These are phyloP conservation scores for Drymonia ruficornis DNA, from an alignment of 2,888 invertebrate species.

Conservation along the genomic window DNA sequence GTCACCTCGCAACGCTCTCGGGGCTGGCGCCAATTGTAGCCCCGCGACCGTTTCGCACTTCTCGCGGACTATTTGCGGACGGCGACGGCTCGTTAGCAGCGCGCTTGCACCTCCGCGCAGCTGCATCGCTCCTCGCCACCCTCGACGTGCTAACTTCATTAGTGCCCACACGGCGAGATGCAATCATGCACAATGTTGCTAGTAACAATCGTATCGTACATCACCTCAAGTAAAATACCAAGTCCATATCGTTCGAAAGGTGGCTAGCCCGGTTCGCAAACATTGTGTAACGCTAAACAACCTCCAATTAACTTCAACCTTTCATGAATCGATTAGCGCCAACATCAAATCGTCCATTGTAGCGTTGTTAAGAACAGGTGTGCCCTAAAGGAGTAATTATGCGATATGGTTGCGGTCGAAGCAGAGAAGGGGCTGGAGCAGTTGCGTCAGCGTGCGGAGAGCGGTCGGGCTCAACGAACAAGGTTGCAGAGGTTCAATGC, in stretches of 20 bases:
- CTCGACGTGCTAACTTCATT: conserved; percentile 51
- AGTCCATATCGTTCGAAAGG: conserved; percentile 35
- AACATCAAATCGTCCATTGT: conserved; percentile 68
- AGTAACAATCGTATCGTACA: conserved; percentile 20
- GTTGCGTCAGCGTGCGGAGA: conserved; percentile 81
- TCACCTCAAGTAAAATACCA: conserved; percentile 20
- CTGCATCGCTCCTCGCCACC: conserved; percentile 51
- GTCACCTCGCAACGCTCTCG: conserved; percentile 79
- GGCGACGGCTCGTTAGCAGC: conserved; percentile 66
- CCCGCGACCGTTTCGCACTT: conserved; percentile 78
- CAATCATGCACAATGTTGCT: conserved; percentile 16
- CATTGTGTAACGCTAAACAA: conserved; percentile 62
- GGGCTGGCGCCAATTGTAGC: conserved; percentile 72
- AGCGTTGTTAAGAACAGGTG: conserved; percentile 68
- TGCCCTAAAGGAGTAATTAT: conserved; percentile 82
- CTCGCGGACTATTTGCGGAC: conserved; percentile 75
- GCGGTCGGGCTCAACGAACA: conserved; percentile 82
- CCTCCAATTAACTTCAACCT: conserved; percentile 74
- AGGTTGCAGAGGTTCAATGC: conserved; percentile 84
- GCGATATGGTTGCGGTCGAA: conserved; percentile 66
- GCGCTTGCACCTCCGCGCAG: conserved; percentile 49
- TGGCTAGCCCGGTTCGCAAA: conserved; percentile 23
- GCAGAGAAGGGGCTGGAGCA: conserved; percentile 78
- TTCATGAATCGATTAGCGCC: conserved; percentile 71
- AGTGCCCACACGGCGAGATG: conserved; percentile 23